These are phyloP conservation scores for Pegoplata infirma DNA, from an alignment of 2,888 invertebrate species.

Conservation along the genomic window DNA sequence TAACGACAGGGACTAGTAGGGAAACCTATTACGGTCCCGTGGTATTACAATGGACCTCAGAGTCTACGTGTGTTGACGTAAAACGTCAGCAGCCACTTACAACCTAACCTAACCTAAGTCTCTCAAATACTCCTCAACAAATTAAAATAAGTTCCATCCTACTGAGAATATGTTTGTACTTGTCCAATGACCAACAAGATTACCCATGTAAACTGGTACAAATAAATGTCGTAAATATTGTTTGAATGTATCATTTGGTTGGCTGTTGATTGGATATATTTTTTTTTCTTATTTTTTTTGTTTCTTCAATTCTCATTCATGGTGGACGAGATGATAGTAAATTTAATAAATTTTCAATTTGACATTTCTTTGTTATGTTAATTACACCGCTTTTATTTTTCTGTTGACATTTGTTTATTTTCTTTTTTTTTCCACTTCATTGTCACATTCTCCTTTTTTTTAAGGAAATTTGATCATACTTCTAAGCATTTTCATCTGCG, in stretches of 20 bases:
- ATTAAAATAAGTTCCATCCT: too few species aligned
- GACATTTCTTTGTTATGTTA: conserved; percentile 73
- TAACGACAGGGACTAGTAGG: too few species aligned
- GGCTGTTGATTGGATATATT: conserved; percentile 34
- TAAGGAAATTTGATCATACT: conserved; percentile 72
- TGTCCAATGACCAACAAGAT: conserved; percentile 55
- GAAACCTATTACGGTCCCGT: too few species aligned
- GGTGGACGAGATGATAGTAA: conserved; percentile 37
- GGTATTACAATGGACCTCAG: too few species aligned
- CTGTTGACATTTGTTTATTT: conserved; percentile 54
- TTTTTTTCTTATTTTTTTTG: neutral
- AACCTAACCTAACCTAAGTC: too few species aligned
- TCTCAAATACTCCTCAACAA: too few species aligned
- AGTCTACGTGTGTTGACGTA: too few species aligned
- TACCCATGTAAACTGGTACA: conserved; percentile 59
- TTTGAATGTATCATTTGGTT: conserved; percentile 3
- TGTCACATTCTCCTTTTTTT: conserved; percentile 43
- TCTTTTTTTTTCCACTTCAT: conserved; percentile 26
- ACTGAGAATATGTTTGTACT: neutral
- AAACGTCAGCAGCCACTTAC: too few species aligned
- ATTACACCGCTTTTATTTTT: conserved; percentile 70
- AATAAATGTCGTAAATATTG: conserved; percentile 61
- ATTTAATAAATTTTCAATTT: conserved; percentile 62
- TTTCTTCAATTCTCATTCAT: conserved; percentile 21
- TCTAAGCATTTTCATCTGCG: conserved; percentile 69